Evolutionary conservation across 2,113 vertebrate genomes (phyloP), one percentile per base, ranked within the genome.

Genomic region (Chlamydotis undulata): DNA sequence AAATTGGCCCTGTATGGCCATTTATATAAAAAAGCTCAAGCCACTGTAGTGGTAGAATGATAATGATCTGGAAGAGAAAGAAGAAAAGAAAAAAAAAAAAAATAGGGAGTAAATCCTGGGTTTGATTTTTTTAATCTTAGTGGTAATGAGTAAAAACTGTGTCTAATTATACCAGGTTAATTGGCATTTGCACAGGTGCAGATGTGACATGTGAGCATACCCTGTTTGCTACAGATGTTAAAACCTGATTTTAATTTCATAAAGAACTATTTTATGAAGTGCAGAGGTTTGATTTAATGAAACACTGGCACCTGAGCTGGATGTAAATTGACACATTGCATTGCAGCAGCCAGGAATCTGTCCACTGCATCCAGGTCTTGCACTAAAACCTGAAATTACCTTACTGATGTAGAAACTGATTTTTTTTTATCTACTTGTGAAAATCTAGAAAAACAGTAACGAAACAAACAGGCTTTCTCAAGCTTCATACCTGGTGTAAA

Each of bases 101-200:
- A 6, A 6, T 15, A 81, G 23, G 21, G 41, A 75, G 49, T 6
- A 10, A 96, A 87, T 64, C 52, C 56, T 91, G 31, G 47, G 45
- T 89, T 93, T 84, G 73, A 91, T 43, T 43, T 41, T 95, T 93
- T 49, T 75, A 35, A 89, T 89, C 80, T 89, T 84, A 39, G 85
- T 75, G 69, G 29, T 87, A 90, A 95, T 89, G 87, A 96, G 65
- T 63, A 82, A 89, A 92, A 95, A 95, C 91, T 91, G 81, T 81
- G 69, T 71, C 81, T 94, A 91, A 96, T 95, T 96, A 94, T 63
- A 83, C 53, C 43, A 81, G 91, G 93, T 91, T 97, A 94, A 95
- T 87, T 96, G 87, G 69, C 70, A 16, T 91, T 94, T 92, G 60
- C 86, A 94, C 83, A 95, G 94, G 94, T 95, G 93, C 77, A 94